Conservation (phyloP, 2,113 vertebrate genomes). For the Vicugna pacos region DNA sequence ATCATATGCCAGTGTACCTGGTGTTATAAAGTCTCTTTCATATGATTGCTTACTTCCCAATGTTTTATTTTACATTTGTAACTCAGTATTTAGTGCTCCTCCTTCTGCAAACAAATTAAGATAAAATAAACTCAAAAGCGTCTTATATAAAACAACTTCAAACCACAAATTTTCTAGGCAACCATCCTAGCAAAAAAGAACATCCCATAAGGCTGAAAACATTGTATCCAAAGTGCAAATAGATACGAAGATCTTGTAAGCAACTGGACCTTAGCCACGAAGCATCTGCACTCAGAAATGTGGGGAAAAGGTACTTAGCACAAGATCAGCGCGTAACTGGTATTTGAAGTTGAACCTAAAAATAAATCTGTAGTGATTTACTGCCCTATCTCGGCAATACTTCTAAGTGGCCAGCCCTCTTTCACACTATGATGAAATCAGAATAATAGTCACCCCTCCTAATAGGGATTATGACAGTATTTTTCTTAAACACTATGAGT, state of each 20-base stretch:
- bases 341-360: neutral
- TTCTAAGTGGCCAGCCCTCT: neutral
- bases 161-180: slow-evolving; percentile 71
- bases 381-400: neutral
- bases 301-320: neutral
- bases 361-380: neutral
- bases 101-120: slow-evolving; percentile 74
- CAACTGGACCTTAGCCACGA: neutral
- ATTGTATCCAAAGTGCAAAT: neutral
- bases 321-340: neutral
- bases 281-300: neutral
- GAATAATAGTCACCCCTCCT: neutral
- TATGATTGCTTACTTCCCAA: neutral
- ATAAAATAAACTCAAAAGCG: slow-evolving; percentile 73
- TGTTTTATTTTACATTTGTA: slow-evolving; percentile 66
- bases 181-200: slow-evolving; percentile 25
- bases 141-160: slow-evolving; percentile 65
- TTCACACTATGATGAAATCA: neutral
- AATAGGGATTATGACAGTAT: neutral
- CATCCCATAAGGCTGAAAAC: slow-evolving; percentile 37
- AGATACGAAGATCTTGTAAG: slow-evolving; percentile 32
- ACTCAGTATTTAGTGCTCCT: slow-evolving; percentile 45
- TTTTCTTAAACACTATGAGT: slow-evolving; percentile 17
- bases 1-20: neutral
- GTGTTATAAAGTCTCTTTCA: slow-evolving; percentile 44